Evolutionary conservation across 2,113 vertebrate species (phyloP).

Genomic region (Neodontobutis hainanensis): DNA sequence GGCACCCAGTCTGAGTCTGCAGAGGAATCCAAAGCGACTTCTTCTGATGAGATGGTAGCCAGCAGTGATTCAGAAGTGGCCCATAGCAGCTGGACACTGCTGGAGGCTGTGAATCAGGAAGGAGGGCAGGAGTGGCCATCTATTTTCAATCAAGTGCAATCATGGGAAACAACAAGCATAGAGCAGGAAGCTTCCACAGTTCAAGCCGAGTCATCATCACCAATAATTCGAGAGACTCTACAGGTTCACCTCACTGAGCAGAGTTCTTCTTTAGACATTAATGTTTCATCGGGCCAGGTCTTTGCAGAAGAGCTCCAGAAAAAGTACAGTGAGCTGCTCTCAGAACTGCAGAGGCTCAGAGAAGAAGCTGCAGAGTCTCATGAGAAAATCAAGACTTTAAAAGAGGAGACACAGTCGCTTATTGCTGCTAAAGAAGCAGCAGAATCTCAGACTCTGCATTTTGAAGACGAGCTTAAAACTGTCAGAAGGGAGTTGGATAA

Average conservation of each 20-base stretch:
- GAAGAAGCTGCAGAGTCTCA: conserved; percentile 76
- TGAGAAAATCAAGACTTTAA: conserved; percentile 69
- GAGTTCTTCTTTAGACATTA: conserved; percentile 37
- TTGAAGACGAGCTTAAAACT: conserved; percentile 73
- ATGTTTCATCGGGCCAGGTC: conserved; percentile 42
- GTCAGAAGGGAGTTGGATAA: conserved; percentile 69
- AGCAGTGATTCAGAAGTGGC: conserved; percentile 82
- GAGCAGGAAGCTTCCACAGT: conserved; percentile 68
- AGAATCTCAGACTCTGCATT: conserved; percentile 56
- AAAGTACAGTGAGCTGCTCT: conserved; percentile 75
- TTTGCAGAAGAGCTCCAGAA: conserved; percentile 80
- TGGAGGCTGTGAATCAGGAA: conserved; percentile 80
- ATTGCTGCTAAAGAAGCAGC: conserved; percentile 77
- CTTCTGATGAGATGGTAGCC: conserved; percentile 81
- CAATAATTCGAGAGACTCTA: conserved; percentile 72
- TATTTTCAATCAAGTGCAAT: conserved; percentile 65
- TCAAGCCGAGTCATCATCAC: conserved; percentile 69
- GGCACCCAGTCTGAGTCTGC: conserved; percentile 74
- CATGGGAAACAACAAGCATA: conserved; percentile 76
- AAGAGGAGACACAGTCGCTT: conserved; percentile 60
- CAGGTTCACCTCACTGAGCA: conserved; percentile 63
- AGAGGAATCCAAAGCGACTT: conserved; percentile 76
- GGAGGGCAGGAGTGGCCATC: conserved; percentile 76
- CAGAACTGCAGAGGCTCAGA: conserved; percentile 80
- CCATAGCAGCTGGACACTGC: conserved; percentile 82